Percentiles rank a stretch among this genome's conserved stretches.
phyloP scores from a whole-genome alignment of 2,888 invertebrate species.

The Lamproptera curius region DNA sequence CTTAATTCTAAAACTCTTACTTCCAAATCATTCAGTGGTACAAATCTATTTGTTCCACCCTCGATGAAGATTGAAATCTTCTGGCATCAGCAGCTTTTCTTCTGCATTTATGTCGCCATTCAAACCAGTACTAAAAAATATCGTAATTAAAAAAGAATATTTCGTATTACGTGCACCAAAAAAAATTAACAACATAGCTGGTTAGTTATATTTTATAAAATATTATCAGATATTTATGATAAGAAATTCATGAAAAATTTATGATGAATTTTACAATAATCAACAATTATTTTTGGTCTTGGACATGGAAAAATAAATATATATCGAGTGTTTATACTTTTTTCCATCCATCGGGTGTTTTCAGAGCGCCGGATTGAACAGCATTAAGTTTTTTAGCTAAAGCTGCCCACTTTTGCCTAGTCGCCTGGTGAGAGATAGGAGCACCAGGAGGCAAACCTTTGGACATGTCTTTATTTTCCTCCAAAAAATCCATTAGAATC shows the following conservation, averaged over 20 bases:
- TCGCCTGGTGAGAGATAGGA: slow-evolving; percentile 46
- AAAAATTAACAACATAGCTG: no score
- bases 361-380: slow-evolving; percentile 50
- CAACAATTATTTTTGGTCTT: not conserved
- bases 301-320: not conserved
- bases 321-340: slow-evolving; percentile 38
- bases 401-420: slow-evolving; percentile 53
- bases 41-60: slow-evolving; percentile 43
- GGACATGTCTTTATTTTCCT: slow-evolving; percentile 55
- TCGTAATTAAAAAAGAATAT: slow-evolving; percentile 14
- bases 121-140: slow-evolving; percentile 62
- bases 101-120: slow-evolving; percentile 64
- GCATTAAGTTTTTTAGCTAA: slow-evolving; percentile 58
- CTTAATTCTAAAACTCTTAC: slow-evolving; percentile 55
- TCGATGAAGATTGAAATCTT: slow-evolving; percentile 42
- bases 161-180: no score
- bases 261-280: not conserved
- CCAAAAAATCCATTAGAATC: slow-evolving; percentile 56
- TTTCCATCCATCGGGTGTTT: slow-evolving; percentile 63
- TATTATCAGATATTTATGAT: no score
- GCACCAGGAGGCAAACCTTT: slow-evolving; percentile 49
- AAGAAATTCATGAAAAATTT: no score
- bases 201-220: no score
- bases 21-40: slow-evolving; percentile 60
- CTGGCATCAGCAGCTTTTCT: slow-evolving; percentile 57